A percentile compares a stretch with the other conserved stretches of the same genome.
Conservation (phyloP, 2,888 invertebrate genomes). For the Baccha elongata region DNA sequence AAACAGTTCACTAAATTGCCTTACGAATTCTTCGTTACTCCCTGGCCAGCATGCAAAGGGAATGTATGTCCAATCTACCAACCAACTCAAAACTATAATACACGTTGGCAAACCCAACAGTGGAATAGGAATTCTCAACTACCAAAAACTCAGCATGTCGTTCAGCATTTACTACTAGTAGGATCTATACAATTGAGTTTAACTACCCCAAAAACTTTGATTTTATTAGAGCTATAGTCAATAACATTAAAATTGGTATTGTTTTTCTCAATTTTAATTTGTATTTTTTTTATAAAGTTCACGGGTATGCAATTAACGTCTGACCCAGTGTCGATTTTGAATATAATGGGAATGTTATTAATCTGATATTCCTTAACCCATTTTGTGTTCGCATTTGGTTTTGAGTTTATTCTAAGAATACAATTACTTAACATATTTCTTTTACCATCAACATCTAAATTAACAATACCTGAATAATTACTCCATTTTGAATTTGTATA, state of each 20-base stretch:
- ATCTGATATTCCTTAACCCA: slow-evolving; percentile 25
- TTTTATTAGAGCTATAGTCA: slow-evolving; percentile 68
- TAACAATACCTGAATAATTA: too few relatives aligned
- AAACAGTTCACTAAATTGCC: too few relatives aligned
- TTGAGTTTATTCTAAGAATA: too few relatives aligned
- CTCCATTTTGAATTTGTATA: too few relatives aligned
- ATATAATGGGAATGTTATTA: slow-evolving; percentile 29
- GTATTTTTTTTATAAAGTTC: slow-evolving; percentile 35
- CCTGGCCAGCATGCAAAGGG: too few relatives aligned
- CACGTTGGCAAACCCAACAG: too few relatives aligned
- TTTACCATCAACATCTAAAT: too few relatives aligned
- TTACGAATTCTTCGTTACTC: too few relatives aligned
- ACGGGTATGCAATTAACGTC: slow-evolving; percentile 43
- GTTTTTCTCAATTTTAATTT: slow-evolving; percentile 17
- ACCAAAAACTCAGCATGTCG: background rate
- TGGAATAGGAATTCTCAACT: too few relatives aligned
- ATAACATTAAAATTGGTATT: slow-evolving; percentile 55
- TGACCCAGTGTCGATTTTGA: slow-evolving; percentile 55
- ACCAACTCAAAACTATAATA: too few relatives aligned
- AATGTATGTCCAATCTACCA: too few relatives aligned
- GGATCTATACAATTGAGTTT: slow-evolving; percentile 23
- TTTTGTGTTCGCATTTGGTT: background rate
- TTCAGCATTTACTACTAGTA: background rate
- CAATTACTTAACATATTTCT: too few relatives aligned
- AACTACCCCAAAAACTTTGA: slow-evolving; percentile 42